These are phyloP conservation scores for Parnassius orleans DNA, from an alignment of 2,888 invertebrate species.

Conservation along the genomic window DNA sequence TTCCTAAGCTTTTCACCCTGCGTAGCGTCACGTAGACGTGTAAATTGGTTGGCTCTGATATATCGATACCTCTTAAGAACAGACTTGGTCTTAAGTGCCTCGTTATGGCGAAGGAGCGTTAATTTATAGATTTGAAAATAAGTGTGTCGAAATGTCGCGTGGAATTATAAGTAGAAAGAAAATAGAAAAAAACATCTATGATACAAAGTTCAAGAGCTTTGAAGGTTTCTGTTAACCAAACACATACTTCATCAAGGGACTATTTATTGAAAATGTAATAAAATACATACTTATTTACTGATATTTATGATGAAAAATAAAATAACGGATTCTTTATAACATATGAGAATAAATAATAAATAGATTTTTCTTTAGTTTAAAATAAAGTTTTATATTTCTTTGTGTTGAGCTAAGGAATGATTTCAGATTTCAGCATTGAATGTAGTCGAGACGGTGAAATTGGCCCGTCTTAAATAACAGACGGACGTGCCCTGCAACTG, in stretches of 20 bases:
- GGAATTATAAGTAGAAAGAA: slow-evolving; percentile 15
- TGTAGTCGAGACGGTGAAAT: slow-evolving; percentile 58
- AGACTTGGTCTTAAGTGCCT: slow-evolving; percentile 21
- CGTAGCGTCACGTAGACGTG: slow-evolving; percentile 15
- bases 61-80: slow-evolving; percentile 20
- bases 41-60: slow-evolving; percentile 22
- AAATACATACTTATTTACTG: no score
- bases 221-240: neutral
- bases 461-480: slow-evolving; percentile 67
- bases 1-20: slow-evolving; percentile 16
- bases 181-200: neutral
- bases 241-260: no score
- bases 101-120: slow-evolving; percentile 6
- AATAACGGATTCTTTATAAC: no score
- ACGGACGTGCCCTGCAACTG: slow-evolving; percentile 68
- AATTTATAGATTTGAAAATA: slow-evolving; percentile 22
- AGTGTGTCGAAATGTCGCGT: slow-evolving; percentile 16
- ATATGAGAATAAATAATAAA: neutral
- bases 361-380: slow-evolving; percentile 5
- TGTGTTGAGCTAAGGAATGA: slow-evolving; percentile 39
- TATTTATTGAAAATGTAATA: no score
- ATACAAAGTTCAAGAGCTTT: neutral
- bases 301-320: no score
- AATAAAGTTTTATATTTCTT: slow-evolving; percentile 41
- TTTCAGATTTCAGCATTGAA: slow-evolving; percentile 55